phyloP scores from a whole-genome alignment of 2,797 vertebrate genomes.

The Moxostoma hubbsi region DNA sequence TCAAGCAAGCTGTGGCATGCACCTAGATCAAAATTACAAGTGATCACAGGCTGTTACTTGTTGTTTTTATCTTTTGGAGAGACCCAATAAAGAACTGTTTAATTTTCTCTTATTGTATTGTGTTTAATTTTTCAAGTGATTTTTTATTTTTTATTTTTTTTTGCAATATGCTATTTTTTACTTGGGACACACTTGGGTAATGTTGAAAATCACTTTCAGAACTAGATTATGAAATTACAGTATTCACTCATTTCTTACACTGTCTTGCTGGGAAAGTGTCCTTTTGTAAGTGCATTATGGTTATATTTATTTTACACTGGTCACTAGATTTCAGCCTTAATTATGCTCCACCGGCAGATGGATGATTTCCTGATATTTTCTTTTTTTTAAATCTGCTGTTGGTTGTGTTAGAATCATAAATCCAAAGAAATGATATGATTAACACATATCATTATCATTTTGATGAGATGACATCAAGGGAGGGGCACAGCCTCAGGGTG shows the following conservation, averaged over 20 bases:
- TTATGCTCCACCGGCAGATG: slow-evolving; percentile 1
- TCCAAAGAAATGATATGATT: slow-evolving; percentile 52
- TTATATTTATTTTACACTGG: slow-evolving; percentile 30
- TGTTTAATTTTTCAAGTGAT: background rate
- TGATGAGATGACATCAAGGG: slow-evolving; percentile 35
- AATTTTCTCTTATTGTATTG: too few species aligned
- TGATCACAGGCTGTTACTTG: slow-evolving; percentile 35
- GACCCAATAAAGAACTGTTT: background rate
- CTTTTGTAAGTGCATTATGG: background rate
- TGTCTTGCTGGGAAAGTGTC: slow-evolving; percentile 13
- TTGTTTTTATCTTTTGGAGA: background rate
- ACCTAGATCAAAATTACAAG: slow-evolving; percentile 25
- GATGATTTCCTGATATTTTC: slow-evolving; percentile 31
- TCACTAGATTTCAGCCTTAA: slow-evolving; percentile 19
- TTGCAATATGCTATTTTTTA: slow-evolving; percentile 20
- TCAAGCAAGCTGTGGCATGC: slow-evolving; percentile 28
- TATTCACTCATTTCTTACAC: background rate
- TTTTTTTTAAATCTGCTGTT: too few species aligned
- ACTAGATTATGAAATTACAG: slow-evolving; percentile 51
- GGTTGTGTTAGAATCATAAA: slow-evolving; percentile 43
- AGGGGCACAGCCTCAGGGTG: slow-evolving; percentile 35
- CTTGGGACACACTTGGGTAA: slow-evolving; percentile 16
- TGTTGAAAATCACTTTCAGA: slow-evolving; percentile 46
- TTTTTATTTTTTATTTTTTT: background rate
- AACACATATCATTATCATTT: slow-evolving; percentile 52